Conservation (phyloP, 1,140 invertebrate genomes). For the Leptoteleia sp. region DNA sequence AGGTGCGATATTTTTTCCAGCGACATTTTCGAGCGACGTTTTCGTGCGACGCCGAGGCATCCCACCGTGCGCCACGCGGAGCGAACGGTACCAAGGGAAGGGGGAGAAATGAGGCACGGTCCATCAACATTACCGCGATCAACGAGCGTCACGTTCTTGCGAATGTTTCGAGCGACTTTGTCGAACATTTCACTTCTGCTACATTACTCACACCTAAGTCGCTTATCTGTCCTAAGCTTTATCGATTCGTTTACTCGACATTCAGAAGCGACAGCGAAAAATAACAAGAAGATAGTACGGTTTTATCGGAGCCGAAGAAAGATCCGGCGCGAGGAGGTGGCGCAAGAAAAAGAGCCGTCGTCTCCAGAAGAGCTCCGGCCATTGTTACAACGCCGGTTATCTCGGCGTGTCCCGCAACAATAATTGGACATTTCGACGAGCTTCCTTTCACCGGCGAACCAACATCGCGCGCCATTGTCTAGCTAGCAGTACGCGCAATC, state of each 20-base stretch:
- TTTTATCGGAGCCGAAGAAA: constrained; percentile 55
- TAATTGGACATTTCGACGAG: constrained; percentile 66
- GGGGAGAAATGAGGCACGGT: too few species aligned
- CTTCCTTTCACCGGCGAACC: constrained; percentile 38
- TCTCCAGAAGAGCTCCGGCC: constrained; percentile 47
- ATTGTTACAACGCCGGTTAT: constrained; percentile 58
- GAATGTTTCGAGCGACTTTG: constrained; percentile 50
- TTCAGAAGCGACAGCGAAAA: constrained; percentile 63
- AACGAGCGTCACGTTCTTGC: constrained; percentile 26
- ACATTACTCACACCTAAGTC: constrained; percentile 65
- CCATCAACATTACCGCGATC: too few species aligned
- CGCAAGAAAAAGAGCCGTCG: constrained; percentile 57
- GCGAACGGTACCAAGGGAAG: too few species aligned
- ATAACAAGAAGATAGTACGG: constrained; percentile 57
- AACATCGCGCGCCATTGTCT: constrained; percentile 48
- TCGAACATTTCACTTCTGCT: constrained; percentile 58
- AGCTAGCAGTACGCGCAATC: constrained; percentile 35
- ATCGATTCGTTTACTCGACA: constrained; percentile 62
- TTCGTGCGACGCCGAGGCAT: too few species aligned
- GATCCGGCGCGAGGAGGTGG: constrained; percentile 46
- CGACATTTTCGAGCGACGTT: too few species aligned
- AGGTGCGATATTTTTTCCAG: too few species aligned
- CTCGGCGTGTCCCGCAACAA: constrained; percentile 60
- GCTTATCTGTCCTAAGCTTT: constrained; percentile 63
- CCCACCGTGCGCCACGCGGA: too few species aligned